Percentiles rank a stretch among this genome's conserved stretches.
Evolutionary conservation across 1,140 invertebrate species (phyloP).

Genomic region (Sycophaga agraensis): DNA sequence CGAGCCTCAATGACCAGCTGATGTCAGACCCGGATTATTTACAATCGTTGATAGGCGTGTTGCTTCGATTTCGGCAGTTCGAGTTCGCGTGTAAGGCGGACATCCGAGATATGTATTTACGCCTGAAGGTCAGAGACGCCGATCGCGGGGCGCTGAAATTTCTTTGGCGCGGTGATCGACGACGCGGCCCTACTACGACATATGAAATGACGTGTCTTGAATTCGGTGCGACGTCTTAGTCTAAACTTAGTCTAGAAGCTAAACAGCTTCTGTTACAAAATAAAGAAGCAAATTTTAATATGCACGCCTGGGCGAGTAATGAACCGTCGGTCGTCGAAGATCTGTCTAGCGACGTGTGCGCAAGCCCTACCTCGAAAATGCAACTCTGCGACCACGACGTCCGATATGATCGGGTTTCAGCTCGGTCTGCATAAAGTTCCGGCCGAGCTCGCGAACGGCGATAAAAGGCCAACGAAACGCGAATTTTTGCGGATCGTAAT

Average conservation of each 20-base stretch:
- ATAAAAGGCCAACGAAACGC: not conserved
- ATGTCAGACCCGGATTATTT: not conserved
- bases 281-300: not conserved
- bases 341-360: not conserved
- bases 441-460: too few relatives aligned
- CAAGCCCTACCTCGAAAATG: too few relatives aligned
- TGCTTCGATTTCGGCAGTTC: constrained; percentile 12
- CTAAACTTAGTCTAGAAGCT: not conserved
- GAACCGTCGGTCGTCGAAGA: not conserved
- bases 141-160: not conserved
- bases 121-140: not conserved
- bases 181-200: too few relatives aligned
- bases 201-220: not conserved
- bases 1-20: not conserved
- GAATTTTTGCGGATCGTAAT: not conserved
- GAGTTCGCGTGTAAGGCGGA: constrained; percentile 3
- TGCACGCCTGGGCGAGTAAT: not conserved
- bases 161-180: not conserved
- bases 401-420: not conserved
- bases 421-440: not conserved
- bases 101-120: not conserved
- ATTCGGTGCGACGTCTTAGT: not conserved
- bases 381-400: not conserved
- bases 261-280: not conserved
- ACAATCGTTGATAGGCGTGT: not conserved